These are phyloP conservation scores for Lordiphosa andalusiaca DNA, from an alignment of 2,888 invertebrate species.

Conservation along the genomic window DNA sequence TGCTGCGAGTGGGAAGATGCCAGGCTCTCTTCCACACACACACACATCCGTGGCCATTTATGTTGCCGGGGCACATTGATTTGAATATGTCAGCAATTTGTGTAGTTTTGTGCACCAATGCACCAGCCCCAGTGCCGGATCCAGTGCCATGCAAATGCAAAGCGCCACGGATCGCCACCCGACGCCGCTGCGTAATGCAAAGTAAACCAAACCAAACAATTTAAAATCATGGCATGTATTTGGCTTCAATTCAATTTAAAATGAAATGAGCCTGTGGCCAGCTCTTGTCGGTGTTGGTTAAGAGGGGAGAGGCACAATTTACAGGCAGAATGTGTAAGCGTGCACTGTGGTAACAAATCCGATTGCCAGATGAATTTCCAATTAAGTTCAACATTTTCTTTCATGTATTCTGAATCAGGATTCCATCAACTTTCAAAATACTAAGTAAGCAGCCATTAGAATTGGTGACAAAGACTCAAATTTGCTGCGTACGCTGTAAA, in stretches of 20 bases:
- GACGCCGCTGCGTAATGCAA: conserved; percentile 59
- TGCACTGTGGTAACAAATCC: conserved; percentile 8
- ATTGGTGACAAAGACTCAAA: no score
- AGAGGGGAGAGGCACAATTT: conserved; percentile 15
- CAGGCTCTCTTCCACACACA: not conserved
- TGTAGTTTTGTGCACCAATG: conserved; percentile 71
- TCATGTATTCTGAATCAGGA: no score
- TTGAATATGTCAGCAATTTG: conserved; percentile 76
- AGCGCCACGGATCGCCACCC: conserved; percentile 7
- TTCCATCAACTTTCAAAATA: no score
- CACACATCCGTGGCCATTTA: conserved; percentile 39
- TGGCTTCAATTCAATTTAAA: conserved; percentile 74
- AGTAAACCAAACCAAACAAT: conserved; percentile 73
- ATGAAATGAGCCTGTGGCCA: conserved; percentile 60
- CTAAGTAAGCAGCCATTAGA: no score
- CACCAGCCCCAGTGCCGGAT: conserved; percentile 18
- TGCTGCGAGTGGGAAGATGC: conserved; percentile 34
- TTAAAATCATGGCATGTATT: conserved; percentile 71
- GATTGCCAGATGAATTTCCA: no score
- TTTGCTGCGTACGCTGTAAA: no score
- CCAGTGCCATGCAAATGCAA: conserved; percentile 21
- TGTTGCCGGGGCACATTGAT: conserved; percentile 56
- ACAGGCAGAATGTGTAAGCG: conserved; percentile 1
- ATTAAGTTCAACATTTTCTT: no score
- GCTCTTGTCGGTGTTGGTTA: conserved; percentile 31